phyloP scores from a whole-genome alignment of 35 echinoderm and acorn worm species.

The Chiridota heheva region DNA sequence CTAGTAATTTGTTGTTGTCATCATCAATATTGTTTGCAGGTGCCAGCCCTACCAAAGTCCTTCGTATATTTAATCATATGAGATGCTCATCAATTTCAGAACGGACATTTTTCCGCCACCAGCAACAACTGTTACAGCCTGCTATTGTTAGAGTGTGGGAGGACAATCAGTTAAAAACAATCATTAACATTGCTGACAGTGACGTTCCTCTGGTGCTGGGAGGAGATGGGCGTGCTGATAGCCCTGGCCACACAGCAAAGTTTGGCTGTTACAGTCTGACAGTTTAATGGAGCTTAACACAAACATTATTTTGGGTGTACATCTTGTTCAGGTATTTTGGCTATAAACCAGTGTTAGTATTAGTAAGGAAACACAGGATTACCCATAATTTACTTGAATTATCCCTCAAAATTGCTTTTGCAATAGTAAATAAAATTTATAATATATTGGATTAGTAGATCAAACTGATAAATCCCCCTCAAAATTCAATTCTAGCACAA shows the following conservation, averaged over 20 bases:
- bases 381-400: background rate
- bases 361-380: background rate
- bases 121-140: constrained; percentile 33
- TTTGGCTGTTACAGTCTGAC: constrained; percentile 51
- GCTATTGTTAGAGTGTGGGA: constrained; percentile 27
- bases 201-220: constrained; percentile 12
- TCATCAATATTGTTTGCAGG: constrained; percentile 50
- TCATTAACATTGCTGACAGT: background rate
- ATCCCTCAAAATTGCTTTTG: background rate
- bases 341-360: background rate
- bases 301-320: constrained; percentile 38
- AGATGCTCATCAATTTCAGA: background rate
- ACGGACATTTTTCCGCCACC: constrained; percentile 32
- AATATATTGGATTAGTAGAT: background rate
- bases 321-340: constrained; percentile 62
- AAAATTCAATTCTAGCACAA: no score
- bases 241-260: constrained; percentile 61
- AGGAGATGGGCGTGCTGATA: constrained; percentile 44
- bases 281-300: constrained; percentile 37
- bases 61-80: constrained; percentile 29
- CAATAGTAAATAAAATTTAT: background rate
- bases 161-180: background rate
- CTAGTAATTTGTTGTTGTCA: constrained; percentile 35
- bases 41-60: constrained; percentile 17
- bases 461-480: no score